Evolutionary conservation across 2,888 invertebrate species (phyloP).

Genomic region (Acronicta psi): DNA sequence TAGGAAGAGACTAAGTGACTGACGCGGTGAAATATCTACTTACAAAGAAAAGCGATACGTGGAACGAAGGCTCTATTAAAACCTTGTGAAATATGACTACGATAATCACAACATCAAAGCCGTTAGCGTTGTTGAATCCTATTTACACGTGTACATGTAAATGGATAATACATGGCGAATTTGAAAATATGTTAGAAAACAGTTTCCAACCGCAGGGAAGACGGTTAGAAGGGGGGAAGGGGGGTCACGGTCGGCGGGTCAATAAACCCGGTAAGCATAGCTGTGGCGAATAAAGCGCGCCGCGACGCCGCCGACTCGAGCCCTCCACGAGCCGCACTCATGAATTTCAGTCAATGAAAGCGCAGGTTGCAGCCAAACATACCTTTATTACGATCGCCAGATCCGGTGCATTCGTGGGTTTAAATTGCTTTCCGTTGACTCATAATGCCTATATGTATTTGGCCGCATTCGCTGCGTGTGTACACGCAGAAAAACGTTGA

Average conservation of each 20-base stretch:
- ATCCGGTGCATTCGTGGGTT: constrained; percentile 47
- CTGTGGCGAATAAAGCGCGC: constrained; percentile 69
- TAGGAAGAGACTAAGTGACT: not conserved
- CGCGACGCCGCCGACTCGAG: constrained; percentile 58
- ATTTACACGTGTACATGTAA: constrained; percentile 12
- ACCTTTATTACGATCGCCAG: constrained; percentile 46
- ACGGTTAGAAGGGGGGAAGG: constrained; percentile 54
- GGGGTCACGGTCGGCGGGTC: constrained; percentile 85
- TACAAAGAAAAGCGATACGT: not conserved
- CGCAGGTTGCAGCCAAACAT: constrained; percentile 53
- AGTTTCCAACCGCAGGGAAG: constrained; percentile 56
- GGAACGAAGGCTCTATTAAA: not conserved
- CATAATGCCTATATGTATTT: constrained; percentile 42
- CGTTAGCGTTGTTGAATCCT: constrained; percentile 2
- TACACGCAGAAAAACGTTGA: constrained; percentile 35
- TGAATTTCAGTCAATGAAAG: constrained; percentile 67
- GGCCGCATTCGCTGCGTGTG: constrained; percentile 40
- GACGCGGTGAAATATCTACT: not conserved
- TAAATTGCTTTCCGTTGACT: constrained; percentile 51
- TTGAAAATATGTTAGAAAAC: constrained; percentile 61
- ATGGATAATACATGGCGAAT: constrained; percentile 32
- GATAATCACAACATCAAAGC: constrained; percentile 8
- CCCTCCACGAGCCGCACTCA: constrained; percentile 53
- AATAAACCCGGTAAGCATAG: constrained; percentile 73
- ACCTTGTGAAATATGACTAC: constrained; percentile 3